These are phyloP conservation scores for Tonatia bakeri DNA, from an alignment of 2,113 vertebrate species.

Conservation along the genomic window DNA sequence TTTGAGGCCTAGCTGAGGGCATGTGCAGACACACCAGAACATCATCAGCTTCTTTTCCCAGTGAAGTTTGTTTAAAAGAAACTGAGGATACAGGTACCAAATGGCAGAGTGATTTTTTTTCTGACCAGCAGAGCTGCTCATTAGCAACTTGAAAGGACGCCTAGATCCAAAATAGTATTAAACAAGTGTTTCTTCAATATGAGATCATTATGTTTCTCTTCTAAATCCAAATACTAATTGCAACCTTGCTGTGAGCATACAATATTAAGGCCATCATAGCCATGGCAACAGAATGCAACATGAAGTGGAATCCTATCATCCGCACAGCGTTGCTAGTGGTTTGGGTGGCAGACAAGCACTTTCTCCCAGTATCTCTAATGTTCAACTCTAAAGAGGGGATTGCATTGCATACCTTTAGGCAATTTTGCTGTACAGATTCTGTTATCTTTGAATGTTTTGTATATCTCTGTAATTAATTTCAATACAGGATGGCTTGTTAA, in stretches of 20 bases:
- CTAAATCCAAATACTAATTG: slow-evolving; percentile 85
- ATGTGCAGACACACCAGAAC: background rate
- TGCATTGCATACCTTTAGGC: slow-evolving; percentile 46
- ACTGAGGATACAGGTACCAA: slow-evolving; percentile 50
- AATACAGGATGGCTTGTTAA: slow-evolving; percentile 63
- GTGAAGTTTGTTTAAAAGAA: slow-evolving; percentile 38
- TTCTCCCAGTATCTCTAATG: slow-evolving; percentile 53
- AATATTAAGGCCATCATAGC: slow-evolving; percentile 79
- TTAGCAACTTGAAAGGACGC: slow-evolving; percentile 72
- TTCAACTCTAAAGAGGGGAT: slow-evolving; percentile 61
- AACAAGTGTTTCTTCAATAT: slow-evolving; percentile 78
- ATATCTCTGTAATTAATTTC: slow-evolving; percentile 75
- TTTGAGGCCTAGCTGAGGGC: background rate
- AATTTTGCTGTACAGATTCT: slow-evolving; percentile 56
- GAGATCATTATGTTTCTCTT: slow-evolving; percentile 82
- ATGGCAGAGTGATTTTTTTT: slow-evolving; percentile 56
- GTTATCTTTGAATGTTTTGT: slow-evolving; percentile 66
- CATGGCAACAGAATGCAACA: slow-evolving; percentile 79
- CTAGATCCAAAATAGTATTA: slow-evolving; percentile 77
- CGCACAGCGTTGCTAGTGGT: background rate
- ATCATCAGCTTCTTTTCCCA: background rate
- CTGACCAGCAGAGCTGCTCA: slow-evolving; percentile 64
- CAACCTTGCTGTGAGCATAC: slow-evolving; percentile 82
- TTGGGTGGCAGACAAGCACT: slow-evolving; percentile 48
- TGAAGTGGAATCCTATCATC: slow-evolving; percentile 66